These are phyloP conservation scores for Ectobius pallidus DNA, from an alignment of 2,888 invertebrate species.

Conservation along the genomic window DNA sequence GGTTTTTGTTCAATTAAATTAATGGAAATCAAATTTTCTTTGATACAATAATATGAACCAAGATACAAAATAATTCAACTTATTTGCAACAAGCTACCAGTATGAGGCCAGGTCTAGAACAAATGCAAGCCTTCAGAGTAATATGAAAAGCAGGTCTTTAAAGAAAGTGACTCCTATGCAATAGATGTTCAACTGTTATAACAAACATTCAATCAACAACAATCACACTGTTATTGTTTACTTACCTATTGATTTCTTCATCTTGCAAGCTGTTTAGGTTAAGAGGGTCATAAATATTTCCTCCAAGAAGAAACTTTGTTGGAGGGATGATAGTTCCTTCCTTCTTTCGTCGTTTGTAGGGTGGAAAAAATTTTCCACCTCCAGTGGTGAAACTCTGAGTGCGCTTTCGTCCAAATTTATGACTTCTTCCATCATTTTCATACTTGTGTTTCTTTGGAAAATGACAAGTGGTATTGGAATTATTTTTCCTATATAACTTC, in stretches of 20 bases:
- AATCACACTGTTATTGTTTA: too few relatives aligned
- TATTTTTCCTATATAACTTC: conserved; percentile 27
- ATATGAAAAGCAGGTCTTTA: too few relatives aligned
- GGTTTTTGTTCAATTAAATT: too few relatives aligned
- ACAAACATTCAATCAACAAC: too few relatives aligned
- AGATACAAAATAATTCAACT: too few relatives aligned
- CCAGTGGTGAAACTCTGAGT: conserved; percentile 68
- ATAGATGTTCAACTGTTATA: too few relatives aligned
- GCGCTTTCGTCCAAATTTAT: conserved; percentile 62
- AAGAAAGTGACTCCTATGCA: too few relatives aligned
- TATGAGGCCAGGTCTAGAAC: too few relatives aligned
- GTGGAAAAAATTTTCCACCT: conserved; percentile 74
- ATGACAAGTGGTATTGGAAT: conserved; percentile 42
- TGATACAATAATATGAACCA: too few relatives aligned
- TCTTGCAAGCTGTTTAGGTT: conserved; percentile 87
- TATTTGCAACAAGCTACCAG: too few relatives aligned
- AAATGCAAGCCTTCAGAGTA: too few relatives aligned
- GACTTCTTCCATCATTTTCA: conserved; percentile 53
- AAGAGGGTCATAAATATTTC: conserved; percentile 93
- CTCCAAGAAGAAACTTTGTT: conserved; percentile 91
- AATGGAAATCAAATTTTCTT: too few relatives aligned
- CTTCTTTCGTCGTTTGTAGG: conserved; percentile 75
- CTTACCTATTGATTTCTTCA: conserved; percentile 51
- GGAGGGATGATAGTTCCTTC: conserved; percentile 75
- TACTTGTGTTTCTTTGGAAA: conserved; percentile 52